A percentile compares a stretch with the other conserved stretches of the same genome.
Conservation (phyloP, 2,797 vertebrate genomes). For the Masticophis lateralis region DNA sequence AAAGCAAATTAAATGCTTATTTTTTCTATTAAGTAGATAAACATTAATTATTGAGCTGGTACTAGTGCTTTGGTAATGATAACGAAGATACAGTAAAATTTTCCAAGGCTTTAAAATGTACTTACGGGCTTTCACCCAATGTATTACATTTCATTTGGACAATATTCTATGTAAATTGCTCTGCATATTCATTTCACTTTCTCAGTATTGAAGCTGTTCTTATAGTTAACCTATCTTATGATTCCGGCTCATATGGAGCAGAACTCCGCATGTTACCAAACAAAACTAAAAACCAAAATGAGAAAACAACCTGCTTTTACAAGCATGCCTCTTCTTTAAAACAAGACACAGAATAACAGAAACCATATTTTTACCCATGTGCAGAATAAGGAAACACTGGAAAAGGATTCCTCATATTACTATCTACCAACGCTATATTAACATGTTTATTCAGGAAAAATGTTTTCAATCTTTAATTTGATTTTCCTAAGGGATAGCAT, state of each 20-base stretch:
- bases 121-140: neutral
- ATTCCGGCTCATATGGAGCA: slow-evolving; percentile 58
- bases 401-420: slow-evolving; percentile 3
- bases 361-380: slow-evolving; percentile 40
- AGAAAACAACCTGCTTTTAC: neutral
- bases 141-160: neutral
- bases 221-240: slow-evolving; percentile 35
- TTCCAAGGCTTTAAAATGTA: neutral
- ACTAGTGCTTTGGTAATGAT: neutral
- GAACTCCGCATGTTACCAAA: slow-evolving; percentile 35
- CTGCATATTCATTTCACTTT: slow-evolving; percentile 28
- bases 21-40: neutral
- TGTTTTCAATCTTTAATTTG: slow-evolving; percentile 53
- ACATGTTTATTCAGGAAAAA: slow-evolving; percentile 30
- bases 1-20: neutral
- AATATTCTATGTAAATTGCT: slow-evolving; percentile 13
- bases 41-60: slow-evolving; percentile 10
- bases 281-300: slow-evolving; percentile 20
- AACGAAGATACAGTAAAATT: neutral
- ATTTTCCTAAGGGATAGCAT: slow-evolving; percentile 27
- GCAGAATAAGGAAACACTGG: slow-evolving; percentile 23
- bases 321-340: slow-evolving; percentile 27
- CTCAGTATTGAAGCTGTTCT: slow-evolving; percentile 19
- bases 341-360: slow-evolving; percentile 36
- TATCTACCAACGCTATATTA: neutral